These are phyloP conservation scores for Nesogale talazaci DNA, from an alignment of 2,113 vertebrate species.

Conservation along the genomic window DNA sequence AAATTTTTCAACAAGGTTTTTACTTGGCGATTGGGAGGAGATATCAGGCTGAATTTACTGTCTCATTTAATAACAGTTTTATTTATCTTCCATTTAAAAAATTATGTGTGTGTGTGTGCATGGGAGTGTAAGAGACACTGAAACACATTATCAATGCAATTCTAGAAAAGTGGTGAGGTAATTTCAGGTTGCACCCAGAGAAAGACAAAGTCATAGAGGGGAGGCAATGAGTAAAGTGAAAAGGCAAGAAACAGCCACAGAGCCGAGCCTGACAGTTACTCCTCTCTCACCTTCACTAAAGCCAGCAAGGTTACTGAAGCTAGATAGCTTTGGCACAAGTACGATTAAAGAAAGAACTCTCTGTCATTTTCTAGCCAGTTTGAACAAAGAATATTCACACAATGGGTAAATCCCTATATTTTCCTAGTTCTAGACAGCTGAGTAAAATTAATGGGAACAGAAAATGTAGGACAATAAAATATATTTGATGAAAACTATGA, in stretches of 20 bases:
- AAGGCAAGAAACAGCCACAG: background rate
- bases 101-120: background rate
- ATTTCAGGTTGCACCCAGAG: background rate
- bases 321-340: background rate
- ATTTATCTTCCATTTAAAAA: constrained; percentile 16
- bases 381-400: background rate
- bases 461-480: constrained; percentile 11
- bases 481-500: background rate
- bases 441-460: constrained; percentile 23
- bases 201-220: constrained; percentile 16
- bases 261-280: background rate
- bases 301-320: too few relatives aligned
- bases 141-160: constrained; percentile 13
- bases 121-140: background rate
- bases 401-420: background rate
- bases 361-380: constrained; percentile 2
- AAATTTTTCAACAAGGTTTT: too few relatives aligned
- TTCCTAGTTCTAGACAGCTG: constrained; percentile 1
- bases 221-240: background rate
- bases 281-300: background rate
- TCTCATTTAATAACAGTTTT: constrained; percentile 42
- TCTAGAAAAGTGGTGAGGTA: constrained; percentile 5
- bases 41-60: constrained; percentile 41
- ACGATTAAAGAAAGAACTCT: background rate
- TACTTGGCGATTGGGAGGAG: background rate